These are phyloP conservation scores for Augochlora pura DNA, from an alignment of 1,140 invertebrate genomes.

Conservation along the genomic window DNA sequence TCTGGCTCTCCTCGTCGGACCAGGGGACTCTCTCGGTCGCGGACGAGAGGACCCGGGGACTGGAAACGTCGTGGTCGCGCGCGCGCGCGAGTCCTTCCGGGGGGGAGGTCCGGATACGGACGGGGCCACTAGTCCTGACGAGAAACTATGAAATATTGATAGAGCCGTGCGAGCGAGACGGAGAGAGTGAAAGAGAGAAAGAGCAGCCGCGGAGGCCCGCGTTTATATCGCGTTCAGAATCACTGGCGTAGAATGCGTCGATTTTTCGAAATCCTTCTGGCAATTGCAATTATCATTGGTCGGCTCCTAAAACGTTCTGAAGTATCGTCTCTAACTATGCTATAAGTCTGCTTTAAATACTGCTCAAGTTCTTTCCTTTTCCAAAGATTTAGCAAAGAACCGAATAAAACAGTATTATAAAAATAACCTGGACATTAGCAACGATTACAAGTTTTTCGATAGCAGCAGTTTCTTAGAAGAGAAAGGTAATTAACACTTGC, in stretches of 20 bases:
- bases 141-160: constrained; percentile 36
- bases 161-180: not conserved
- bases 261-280: no score
- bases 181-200: not conserved
- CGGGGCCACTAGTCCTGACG: constrained; percentile 38
- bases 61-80: constrained; percentile 12
- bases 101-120: constrained; percentile 32
- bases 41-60: constrained; percentile 38
- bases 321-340: no score
- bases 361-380: no score
- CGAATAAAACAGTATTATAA: no score
- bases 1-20: constrained; percentile 67
- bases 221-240: not conserved
- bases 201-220: not conserved
- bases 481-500: no score
- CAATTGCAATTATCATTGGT: no score
- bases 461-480: no score
- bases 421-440: no score
- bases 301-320: no score
- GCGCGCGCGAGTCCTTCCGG: constrained; percentile 28
- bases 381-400: no score
- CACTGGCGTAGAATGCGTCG: constrained; percentile 36
- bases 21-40: constrained; percentile 46
- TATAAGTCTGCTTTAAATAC: no score
- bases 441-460: no score